Conservation (phyloP, 2,888 invertebrate genomes). For the Diarsia dahlii region DNA sequence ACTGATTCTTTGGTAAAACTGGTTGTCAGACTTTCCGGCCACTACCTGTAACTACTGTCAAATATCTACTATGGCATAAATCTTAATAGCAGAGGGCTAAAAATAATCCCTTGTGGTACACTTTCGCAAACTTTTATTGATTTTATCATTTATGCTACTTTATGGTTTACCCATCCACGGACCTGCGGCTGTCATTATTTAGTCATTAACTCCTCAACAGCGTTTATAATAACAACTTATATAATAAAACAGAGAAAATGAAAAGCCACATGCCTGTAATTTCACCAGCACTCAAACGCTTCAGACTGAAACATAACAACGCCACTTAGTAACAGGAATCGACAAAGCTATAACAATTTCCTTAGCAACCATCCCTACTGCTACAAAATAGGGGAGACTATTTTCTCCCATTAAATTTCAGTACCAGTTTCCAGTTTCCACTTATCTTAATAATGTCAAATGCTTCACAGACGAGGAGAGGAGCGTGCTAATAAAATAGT, state of each 20-base stretch:
- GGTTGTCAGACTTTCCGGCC: too few relatives aligned
- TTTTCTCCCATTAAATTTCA: slow-evolving; percentile 14
- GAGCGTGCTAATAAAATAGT: slow-evolving; percentile 44
- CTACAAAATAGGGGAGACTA: slow-evolving; percentile 18
- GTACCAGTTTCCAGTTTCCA: slow-evolving; percentile 32
- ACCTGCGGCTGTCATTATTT: neutral
- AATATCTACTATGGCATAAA: too few relatives aligned
- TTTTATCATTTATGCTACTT: too few relatives aligned
- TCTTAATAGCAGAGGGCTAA: too few relatives aligned
- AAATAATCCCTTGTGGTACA: too few relatives aligned
- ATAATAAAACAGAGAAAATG: neutral
- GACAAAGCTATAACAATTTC: slow-evolving; percentile 40
- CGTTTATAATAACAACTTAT: neutral
- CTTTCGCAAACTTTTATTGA: too few relatives aligned
- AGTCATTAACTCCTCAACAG: neutral
- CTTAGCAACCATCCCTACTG: neutral
- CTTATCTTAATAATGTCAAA: slow-evolving; percentile 47
- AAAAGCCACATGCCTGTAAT: slow-evolving; percentile 5
- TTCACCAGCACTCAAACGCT: neutral
- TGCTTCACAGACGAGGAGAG: slow-evolving; percentile 20
- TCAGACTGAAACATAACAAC: neutral
- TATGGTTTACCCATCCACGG: too few relatives aligned
- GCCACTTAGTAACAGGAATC: slow-evolving; percentile 19
- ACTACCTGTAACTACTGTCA: too few relatives aligned
- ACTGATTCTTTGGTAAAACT: too few relatives aligned